Evolutionary conservation across 2,797 vertebrate species (phyloP), one percentile per base, ranked within the genome.

Genomic region (Enteromius viviparus): DNA sequence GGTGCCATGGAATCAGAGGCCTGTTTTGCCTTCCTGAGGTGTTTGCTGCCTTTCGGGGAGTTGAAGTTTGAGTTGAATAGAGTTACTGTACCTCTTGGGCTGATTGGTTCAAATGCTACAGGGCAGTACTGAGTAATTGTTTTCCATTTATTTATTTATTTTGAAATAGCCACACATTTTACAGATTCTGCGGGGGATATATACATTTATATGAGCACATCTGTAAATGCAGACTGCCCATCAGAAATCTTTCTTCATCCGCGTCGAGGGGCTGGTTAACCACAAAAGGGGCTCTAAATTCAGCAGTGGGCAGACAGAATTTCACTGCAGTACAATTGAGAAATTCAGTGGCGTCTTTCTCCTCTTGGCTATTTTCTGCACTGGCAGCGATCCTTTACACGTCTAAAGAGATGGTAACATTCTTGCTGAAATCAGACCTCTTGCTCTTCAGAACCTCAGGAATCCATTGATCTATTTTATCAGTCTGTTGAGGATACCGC

Each of bases 381-480:
- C 3, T 42, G 12, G 65, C 65, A 42, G 26, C 4, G 34, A 80
- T 72, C 26, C 34, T 83, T n/a, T 66, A 70, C 11, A 78, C 62
- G 40, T 70, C 45, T 32, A 70, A 77, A 58, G 29, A 71, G 3
- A 71, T 81, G 45, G 26, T 66, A 51, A 66, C 19, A 23, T 60
- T 72, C 53, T 72, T 60, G 40, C 42, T 49, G 68, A 77, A 77
- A 77, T 77, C 40, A 47, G 37, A 76, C 34, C 65, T 80, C 60
- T 76, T 53, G 62, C 32, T 21, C 51, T 75, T 55, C 58, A 75
- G 47, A 82, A 76, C 80, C 80, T 66, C 70, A 66, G 58, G 26
- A 82, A 82, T 85, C 60, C n/a, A 45, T 23, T 78, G 58, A 64
- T 82, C 47, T 78, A 62, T 60, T 71, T 77, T 81, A 71, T 76